Base-by-base conservation (phyloP, 2,888 invertebrate species). In the Heterodera filipjevi region DNA sequence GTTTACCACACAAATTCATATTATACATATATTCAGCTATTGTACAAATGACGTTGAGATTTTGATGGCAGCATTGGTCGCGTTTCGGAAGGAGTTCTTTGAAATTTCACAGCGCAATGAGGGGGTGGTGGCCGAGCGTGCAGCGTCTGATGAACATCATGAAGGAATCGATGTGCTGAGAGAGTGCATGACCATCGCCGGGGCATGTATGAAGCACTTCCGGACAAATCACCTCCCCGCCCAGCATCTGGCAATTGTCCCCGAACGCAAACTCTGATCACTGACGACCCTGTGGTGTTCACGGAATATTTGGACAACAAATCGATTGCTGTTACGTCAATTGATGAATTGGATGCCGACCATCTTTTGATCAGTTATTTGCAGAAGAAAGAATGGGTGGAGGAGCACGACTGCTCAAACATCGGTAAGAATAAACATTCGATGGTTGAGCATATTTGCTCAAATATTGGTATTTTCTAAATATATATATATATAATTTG, bases 301-400 rank as follows among this genome's bases (percentile, higher is more conserved):
- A 19, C 19, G 2, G 30, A 78, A 10, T n/a, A 70, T 39, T n/a
- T 77, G n/a, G 59, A 72, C 27, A 66, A 77, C 76, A 12, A 22
- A n/a, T 30, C 44, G 19, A 27, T 77, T 16, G 53, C 78, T 27
- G 49, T 0, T 49, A 49, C 49, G 16, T 49, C 49, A 10, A 33
- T 49, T 10, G 76, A 72, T n/a, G 8, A 39, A 14, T 22, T 77
- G 32, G 12, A 33, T 30, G 77, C 16, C 0, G n/a, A 78, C 8
- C 22, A 22, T 6, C 32, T 77, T 3, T 8, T 74, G 10, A n/a
- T 77, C 33, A 33, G 8, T 2, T 78, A 77, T 1, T 16, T 33
- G 16, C 27, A 46, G 3, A 78, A 46, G 49, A 53, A 35, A 10
- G 77, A 77, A 19, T 77, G 27, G n/a, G 77, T 77, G 30, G 27